Conservation (phyloP, 2,797 vertebrate species). For the Gymnoscopelus microlampas region DNA sequence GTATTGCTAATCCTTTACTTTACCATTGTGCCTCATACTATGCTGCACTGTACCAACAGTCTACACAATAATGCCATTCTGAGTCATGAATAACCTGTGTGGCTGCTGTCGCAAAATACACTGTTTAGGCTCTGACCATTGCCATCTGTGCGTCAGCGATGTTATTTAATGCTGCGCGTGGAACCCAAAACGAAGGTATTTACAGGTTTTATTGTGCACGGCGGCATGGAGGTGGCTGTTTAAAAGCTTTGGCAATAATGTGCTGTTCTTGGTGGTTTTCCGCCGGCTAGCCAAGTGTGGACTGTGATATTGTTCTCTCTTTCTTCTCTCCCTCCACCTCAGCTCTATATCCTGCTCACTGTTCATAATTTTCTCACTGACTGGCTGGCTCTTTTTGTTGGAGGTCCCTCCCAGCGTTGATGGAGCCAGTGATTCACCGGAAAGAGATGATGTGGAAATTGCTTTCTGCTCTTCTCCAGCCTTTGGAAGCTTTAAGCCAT, state of each 20-base stretch:
- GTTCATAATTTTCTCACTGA: constrained; percentile 47
- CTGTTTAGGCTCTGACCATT: constrained; percentile 20
- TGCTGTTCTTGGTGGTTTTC: constrained; percentile 61
- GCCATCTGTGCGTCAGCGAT: constrained; percentile 15
- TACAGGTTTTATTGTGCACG: constrained; percentile 39
- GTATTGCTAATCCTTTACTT: no score
- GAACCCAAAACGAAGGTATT: constrained; percentile 39
- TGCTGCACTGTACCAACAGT: no score
- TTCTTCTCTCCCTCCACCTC: constrained; percentile 70
- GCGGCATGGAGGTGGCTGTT: constrained; percentile 54
- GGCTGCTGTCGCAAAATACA: constrained; percentile 3
- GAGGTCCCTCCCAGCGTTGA: constrained; percentile 62
- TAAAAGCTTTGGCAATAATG: constrained; percentile 61
- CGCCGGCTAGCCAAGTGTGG: constrained; percentile 62
- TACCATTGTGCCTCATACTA: no score
- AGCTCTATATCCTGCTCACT: background rate
- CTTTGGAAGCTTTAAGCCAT: constrained; percentile 71
- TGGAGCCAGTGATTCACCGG: constrained; percentile 51
- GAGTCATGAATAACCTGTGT: no score
- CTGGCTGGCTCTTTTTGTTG: constrained; percentile 59
- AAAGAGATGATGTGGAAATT: constrained; percentile 79
- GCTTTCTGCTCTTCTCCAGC: constrained; percentile 72
- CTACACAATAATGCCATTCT: no score
- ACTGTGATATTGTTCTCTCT: constrained; percentile 60
- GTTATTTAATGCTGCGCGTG: constrained; percentile 35